Evolutionary conservation across 2,888 invertebrate genomes (phyloP).

Genomic region (Macrophya annulata): DNA sequence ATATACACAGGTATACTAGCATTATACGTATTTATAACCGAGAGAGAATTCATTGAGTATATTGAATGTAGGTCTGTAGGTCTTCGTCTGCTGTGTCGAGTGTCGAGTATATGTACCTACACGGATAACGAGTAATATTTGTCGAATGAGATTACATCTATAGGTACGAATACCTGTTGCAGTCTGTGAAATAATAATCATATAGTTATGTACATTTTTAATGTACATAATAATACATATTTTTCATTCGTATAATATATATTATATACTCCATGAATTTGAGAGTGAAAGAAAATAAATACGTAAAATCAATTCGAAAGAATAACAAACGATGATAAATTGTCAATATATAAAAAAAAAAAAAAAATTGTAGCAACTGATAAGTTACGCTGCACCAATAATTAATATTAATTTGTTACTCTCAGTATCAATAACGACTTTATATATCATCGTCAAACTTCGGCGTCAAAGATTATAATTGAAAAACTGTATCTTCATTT

Average conservation of each 20-base stretch:
- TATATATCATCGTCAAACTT: background rate
- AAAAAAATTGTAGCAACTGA: background rate
- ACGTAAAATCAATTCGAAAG: background rate
- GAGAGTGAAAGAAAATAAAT: background rate
- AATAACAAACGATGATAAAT: background rate
- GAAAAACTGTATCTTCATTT: too few species aligned
- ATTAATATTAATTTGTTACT: background rate
- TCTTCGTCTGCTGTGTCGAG: slow-evolving; percentile 4
- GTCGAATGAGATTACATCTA: background rate
- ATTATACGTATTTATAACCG: background rate
- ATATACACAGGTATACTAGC: background rate
- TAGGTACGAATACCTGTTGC: background rate
- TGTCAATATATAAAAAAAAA: background rate
- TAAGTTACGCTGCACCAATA: background rate
- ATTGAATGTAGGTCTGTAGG: slow-evolving; percentile 40
- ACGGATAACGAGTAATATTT: slow-evolving; percentile 36
- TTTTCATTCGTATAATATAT: too few species aligned
- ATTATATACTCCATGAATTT: too few species aligned
- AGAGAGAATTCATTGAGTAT: slow-evolving; percentile 35
- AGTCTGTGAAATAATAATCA: background rate
- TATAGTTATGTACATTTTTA: background rate
- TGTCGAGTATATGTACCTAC: slow-evolving; percentile 8
- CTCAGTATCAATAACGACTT: background rate
- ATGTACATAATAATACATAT: background rate
- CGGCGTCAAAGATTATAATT: background rate